These are phyloP conservation scores for Campylomormyrus tamandua DNA, from an alignment of 2,113 vertebrate species.

Conservation along the genomic window DNA sequence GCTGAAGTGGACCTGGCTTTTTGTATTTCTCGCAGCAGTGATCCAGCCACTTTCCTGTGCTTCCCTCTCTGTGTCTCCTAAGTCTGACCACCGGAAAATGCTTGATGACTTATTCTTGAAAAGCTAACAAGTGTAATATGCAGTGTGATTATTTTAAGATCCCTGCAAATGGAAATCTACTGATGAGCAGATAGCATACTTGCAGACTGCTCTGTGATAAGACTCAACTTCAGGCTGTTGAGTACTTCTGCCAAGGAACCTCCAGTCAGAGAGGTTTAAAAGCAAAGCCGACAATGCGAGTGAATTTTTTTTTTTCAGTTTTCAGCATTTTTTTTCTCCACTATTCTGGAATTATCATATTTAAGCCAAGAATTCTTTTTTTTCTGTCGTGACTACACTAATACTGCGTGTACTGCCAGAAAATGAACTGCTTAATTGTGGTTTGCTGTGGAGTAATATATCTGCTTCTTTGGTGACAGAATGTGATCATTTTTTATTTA, in stretches of 20 bases:
- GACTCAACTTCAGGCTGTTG: not conserved
- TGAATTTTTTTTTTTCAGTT: not conserved
- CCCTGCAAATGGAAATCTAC: not conserved
- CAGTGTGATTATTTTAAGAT: not conserved
- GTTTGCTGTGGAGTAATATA: constrained; percentile 3
- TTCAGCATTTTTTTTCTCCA: not conserved
- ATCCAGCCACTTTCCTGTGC: not conserved
- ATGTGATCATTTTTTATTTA: not conserved
- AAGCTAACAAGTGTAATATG: not conserved
- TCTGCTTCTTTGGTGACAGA: not conserved
- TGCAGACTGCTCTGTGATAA: not conserved
- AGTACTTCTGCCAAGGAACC: not conserved
- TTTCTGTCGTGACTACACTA: not conserved
- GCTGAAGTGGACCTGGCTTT: not conserved
- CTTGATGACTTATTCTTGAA: not conserved
- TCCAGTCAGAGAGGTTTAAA: not conserved
- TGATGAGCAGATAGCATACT: not conserved
- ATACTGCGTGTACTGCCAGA: not conserved
- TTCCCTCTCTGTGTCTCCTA: not conserved
- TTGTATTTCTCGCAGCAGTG: not conserved
- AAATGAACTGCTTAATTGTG: not conserved
- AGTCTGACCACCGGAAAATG: not conserved
- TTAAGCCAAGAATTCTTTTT: not conserved
- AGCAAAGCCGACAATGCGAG: not conserved
- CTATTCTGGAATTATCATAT: not conserved